Base-by-base conservation (phyloP, 2,797 vertebrate species). In the Neoniphon sammara region DNA sequence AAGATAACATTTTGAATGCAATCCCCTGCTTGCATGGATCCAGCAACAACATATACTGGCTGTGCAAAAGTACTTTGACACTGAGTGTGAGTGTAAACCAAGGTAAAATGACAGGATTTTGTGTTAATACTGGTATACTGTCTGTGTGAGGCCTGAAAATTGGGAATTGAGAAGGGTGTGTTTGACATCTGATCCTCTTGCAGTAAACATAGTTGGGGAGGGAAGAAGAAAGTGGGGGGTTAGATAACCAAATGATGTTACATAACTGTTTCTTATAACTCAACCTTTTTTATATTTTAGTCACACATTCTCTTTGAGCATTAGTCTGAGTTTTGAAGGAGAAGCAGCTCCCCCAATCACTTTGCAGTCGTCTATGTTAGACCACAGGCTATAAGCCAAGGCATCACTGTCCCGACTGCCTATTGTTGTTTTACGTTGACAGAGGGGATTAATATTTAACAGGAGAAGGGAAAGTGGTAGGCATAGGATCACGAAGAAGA, bases 401-500 rank as follows among this genome's bases (percentile, higher is more conserved):
- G 11, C 42, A 27, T 85, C 80, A 58, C 44, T 30, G 14, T 81
- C 71, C 67, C 62, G 78, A 78, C 67, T 62, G 27, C 74, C 77
- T 75, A 77, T 85, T 85, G 83, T 80, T 88, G 75, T 70, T 85
- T 86, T 87, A 78, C 8, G 64, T 47, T 46, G 67, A 80, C 44
- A 76, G 63, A 50, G 0, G 69, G 73, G 73, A 83, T 80, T 17
- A 91, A 75, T 84, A 85, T 89, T 90, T 91, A 63, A 76, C 6
- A 47, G 39, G 0, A 72, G 68, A 54, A 81, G 78, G 21, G 88
- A 81, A 88, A 87, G 84, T 88, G 81, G 75, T 30, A 71, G 78
- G 80, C 86, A 90, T 87, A 85, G 55, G 70, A 80, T 88, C 83
- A 69, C 86, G 74, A 62, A 66, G 67, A 87, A 86, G 82, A 80